Percentiles rank a stretch among this genome's conserved stretches.
Evolutionary conservation across 2,888 invertebrate genomes (phyloP).

Genomic region (Laspeyria flexula): DNA sequence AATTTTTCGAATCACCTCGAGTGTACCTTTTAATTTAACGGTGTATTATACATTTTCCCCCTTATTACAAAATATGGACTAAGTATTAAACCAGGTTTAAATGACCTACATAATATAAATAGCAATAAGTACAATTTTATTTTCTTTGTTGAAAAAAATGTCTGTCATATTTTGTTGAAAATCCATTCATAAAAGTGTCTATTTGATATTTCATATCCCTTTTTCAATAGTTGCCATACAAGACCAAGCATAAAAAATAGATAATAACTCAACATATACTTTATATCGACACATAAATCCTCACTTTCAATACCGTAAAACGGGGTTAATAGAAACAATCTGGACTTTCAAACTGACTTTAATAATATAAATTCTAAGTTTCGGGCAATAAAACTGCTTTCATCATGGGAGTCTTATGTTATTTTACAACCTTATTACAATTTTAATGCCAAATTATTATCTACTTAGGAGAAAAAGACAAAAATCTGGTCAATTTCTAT

Average conservation of each 20-base stretch:
- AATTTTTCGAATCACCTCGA: too few relatives aligned
- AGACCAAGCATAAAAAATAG: slow-evolving; percentile 1
- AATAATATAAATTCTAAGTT: slow-evolving; percentile 6
- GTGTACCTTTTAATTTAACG: too few relatives aligned
- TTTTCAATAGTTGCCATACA: slow-evolving; percentile 3
- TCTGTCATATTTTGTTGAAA: background rate
- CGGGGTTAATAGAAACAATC: slow-evolving; percentile 5
- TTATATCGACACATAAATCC: slow-evolving; percentile 49
- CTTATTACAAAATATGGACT: too few relatives aligned
- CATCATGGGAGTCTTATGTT: slow-evolving; percentile 16
- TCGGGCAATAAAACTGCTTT: slow-evolving; percentile 12
- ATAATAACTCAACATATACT: slow-evolving; percentile 17
- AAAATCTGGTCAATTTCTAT: too few relatives aligned
- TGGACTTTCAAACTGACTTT: slow-evolving; percentile 7
- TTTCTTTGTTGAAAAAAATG: too few relatives aligned
- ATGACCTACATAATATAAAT: too few relatives aligned
- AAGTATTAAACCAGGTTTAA: too few relatives aligned
- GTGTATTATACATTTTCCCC: too few relatives aligned
- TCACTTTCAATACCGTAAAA: slow-evolving; percentile 39
- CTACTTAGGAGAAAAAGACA: too few relatives aligned
- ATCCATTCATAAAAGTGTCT: background rate
- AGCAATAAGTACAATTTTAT: too few relatives aligned
- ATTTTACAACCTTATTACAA: slow-evolving; percentile 11
- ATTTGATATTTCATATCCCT: background rate
- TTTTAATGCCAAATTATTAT: too few relatives aligned